Percentiles rank a stretch among this genome's conserved stretches.
Evolutionary conservation across 2,888 invertebrate species (phyloP).

Genomic region (Lordiphosa fenestrarum): DNA sequence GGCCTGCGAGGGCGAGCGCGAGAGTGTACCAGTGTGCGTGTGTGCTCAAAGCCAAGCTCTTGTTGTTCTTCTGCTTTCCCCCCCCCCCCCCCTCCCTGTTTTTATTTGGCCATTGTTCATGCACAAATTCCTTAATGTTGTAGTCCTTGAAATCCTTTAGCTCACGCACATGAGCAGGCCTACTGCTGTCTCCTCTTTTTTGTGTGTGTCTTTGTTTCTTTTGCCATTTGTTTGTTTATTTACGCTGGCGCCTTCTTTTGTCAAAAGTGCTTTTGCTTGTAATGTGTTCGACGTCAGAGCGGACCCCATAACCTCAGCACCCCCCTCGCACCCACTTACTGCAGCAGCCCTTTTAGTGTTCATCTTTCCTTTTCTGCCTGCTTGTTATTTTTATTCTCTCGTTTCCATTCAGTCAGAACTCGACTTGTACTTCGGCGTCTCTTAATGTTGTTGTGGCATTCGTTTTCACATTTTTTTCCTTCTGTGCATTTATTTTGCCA

Average conservation of each 20-base stretch:
- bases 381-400: conserved; percentile 58
- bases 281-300: conserved; percentile 70
- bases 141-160: conserved; percentile 72
- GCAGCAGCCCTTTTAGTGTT: conserved; percentile 8
- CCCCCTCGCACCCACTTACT: neutral
- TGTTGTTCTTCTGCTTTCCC: no score
- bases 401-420: conserved; percentile 46
- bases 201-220: conserved; percentile 58
- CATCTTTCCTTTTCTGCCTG: conserved; percentile 36
- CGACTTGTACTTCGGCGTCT: conserved; percentile 21
- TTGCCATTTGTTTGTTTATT: conserved; percentile 72
- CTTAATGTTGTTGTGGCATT: conserved; percentile 52
- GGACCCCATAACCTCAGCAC: conserved; percentile 22
- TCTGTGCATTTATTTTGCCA: conserved; percentile 10
- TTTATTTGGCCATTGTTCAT: conserved; percentile 57
- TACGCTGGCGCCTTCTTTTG: conserved; percentile 74
- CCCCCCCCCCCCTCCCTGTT: no score
- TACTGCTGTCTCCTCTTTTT: conserved; percentile 34
- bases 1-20: conserved; percentile 21
- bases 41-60: conserved; percentile 34
- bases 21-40: conserved; percentile 17
- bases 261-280: conserved; percentile 74
- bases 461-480: conserved; percentile 47
- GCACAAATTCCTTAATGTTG: conserved; percentile 69
- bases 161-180: conserved; percentile 43